Base-by-base conservation (phyloP, 1,140 invertebrate genomes). In the Monomorium pharaonis region DNA sequence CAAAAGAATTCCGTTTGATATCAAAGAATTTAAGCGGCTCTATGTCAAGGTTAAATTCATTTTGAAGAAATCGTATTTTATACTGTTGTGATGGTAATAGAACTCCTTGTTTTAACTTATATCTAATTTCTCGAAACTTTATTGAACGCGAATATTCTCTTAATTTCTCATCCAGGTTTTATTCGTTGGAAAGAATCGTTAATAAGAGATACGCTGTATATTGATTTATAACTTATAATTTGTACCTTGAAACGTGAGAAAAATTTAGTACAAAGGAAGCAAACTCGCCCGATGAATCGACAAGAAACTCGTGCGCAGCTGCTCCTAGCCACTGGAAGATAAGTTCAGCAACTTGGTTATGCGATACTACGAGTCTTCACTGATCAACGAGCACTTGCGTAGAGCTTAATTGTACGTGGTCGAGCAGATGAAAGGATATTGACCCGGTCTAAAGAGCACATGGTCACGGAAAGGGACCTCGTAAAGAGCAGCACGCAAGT, bases 391-490 rank as follows among this genome's bases (percentile, higher is more conserved):
- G 60, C 85, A 84, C 88, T 89, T 81, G 87, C 88, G 78, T 74
- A 69, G 27, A 37, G 56, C 24, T 90, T 90, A 88, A 90, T 90
- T 85, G 78, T 84, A 85, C 51, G 62, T 65, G 67, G 85, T 75
- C 86, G 84, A 87, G 80, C 56, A 81, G 88, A 90, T 85, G 89
- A 90, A 85, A 90, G 89, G 88, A 90, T 90, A 90, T 90, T 89
- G 89, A 90, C 88, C 88, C 86, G 86, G 63, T 56, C 76, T 84
- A 86, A 90, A 89, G 88, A 90, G 89, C 86, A 90, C 88, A 90
- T 90, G 89, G 89, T 88, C 89, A 88, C 89, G 88, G 86, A 90
- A 90, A 90, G 89, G 83, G 85, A 89, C 75, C 88, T 87, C 88
- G 80, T 81, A 90, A 84, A 90, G 88, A 85, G 80, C 85, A 51